Evolutionary conservation across 2,113 vertebrate species (phyloP), one percentile per base, ranked within the genome.

Genomic region (Podiceps cristatus): DNA sequence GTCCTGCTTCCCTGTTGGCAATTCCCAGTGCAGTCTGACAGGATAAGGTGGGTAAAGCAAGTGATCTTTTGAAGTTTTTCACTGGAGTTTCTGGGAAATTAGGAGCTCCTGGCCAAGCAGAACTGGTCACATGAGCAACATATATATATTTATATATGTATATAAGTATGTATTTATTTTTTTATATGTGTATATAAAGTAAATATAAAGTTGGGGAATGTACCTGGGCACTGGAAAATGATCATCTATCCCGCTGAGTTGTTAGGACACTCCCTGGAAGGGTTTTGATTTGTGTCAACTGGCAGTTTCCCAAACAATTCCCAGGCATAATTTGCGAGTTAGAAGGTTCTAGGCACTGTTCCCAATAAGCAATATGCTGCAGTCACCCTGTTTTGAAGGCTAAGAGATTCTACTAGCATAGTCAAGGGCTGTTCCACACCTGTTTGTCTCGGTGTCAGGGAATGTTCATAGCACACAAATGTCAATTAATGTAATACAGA

Each of bases 291-390:
- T 94, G 37, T 95, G 76, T 75, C 69, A 90, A 8, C 81, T 94
- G 90, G 90, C 85, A 47, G 49, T 87, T 85, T 67, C 33, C 55
- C 77, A 81, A 85, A 55, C 18, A 94, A 81, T 85, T 92, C 81
- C 77, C 82, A 67, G 52, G 19, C 44, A 58, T 94, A 90, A 91
- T 90, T 81, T 85, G 60, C n/a, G 77, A 87, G 37, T 91, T 91
- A 81, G 77, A 95, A 95, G 60, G 47, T 85, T 97, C 95, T 78
- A 90, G 94, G 90, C 85, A 90, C n/a, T 44, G 88, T 84, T 95
- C 80, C 94, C 76, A 96, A 23, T 63, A 87, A 91, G 55, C 73
- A 91, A 75, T 93, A 81, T 95, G 87, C 42, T 96, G 45, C 71
- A 83, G 37, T 88, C 75, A 74, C 90, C 80, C 59, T 58, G 55